Conservation (phyloP, 2,113 vertebrate species). For the Eonycteris spelaea region DNA sequence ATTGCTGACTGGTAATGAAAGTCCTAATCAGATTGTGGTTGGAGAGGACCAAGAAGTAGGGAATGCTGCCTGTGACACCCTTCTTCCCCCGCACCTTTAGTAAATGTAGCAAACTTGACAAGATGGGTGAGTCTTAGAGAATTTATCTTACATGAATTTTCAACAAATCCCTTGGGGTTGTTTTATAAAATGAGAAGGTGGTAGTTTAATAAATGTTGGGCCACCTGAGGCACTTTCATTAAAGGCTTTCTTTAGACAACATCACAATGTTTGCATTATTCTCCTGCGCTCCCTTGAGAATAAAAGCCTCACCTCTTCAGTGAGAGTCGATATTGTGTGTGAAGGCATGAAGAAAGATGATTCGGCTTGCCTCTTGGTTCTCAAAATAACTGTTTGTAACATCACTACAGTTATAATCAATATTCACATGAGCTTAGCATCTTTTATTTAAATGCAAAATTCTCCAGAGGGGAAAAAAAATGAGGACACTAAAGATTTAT, state of each 20-base stretch:
- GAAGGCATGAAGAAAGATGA: constrained; percentile 81
- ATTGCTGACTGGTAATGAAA: constrained; percentile 86
- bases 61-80: neutral
- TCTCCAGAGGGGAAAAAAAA: neutral
- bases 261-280: constrained; percentile 85
- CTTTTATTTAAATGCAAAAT: constrained; percentile 56
- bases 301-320: constrained; percentile 82
- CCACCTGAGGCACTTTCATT: constrained; percentile 95
- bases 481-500: constrained; percentile 48
- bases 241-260: constrained; percentile 86
- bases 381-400: constrained; percentile 57
- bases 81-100: constrained; percentile 54
- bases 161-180: constrained; percentile 84
- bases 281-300: constrained; percentile 80
- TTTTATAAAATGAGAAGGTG: constrained; percentile 83
- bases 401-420: constrained; percentile 49
- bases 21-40: constrained; percentile 85
- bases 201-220: constrained; percentile 85
- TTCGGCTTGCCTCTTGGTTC: constrained; percentile 75
- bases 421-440: constrained; percentile 44
- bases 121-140: constrained; percentile 80
- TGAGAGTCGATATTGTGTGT: constrained; percentile 79
- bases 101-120: constrained; percentile 82
- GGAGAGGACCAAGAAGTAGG: constrained; percentile 68
- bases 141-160: constrained; percentile 85